phyloP scores from a whole-genome alignment of 2,888 invertebrate genomes.

The Tetheella fluctuosa region DNA sequence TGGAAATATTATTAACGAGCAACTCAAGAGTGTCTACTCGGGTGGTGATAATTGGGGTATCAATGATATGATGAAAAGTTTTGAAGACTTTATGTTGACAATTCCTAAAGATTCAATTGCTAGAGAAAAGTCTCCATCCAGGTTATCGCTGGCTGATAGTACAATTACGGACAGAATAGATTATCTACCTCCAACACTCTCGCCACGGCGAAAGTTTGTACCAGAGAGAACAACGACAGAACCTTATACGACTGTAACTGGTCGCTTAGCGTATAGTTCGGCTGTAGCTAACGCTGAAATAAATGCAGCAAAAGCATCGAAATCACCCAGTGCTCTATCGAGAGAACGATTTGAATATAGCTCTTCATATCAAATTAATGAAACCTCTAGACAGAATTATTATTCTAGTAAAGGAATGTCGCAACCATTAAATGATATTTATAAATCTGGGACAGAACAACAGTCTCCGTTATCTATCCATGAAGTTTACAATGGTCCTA shows the following conservation, averaged over 20 bases:
- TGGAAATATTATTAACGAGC: slow-evolving; percentile 87
- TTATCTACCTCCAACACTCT: slow-evolving; percentile 82
- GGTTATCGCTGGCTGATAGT: slow-evolving; percentile 86
- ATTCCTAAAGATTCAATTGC: slow-evolving; percentile 77
- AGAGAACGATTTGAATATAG: slow-evolving; percentile 85
- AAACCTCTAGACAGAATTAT: slow-evolving; percentile 66
- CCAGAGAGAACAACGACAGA: slow-evolving; percentile 84
- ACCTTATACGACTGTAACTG: slow-evolving; percentile 86
- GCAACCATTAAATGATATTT: slow-evolving; percentile 78
- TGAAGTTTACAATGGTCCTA: slow-evolving; percentile 85
- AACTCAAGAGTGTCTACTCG: slow-evolving; percentile 87
- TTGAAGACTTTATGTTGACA: slow-evolving; percentile 84
- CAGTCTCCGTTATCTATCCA: slow-evolving; percentile 86
- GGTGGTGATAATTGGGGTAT: slow-evolving; percentile 88
- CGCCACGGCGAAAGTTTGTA: slow-evolving; percentile 83
- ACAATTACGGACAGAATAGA: slow-evolving; percentile 86
- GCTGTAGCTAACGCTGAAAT: slow-evolving; percentile 87
- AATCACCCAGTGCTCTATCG: slow-evolving; percentile 81
- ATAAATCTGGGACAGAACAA: slow-evolving; percentile 80
- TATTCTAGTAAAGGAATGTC: slow-evolving; percentile 67
- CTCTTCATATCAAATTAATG: slow-evolving; percentile 78
- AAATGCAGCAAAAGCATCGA: slow-evolving; percentile 78
- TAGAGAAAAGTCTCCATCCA: slow-evolving; percentile 85
- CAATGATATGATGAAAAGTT: slow-evolving; percentile 86
- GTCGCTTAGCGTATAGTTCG: slow-evolving; percentile 86